Evolutionary conservation across 2,888 invertebrate species (phyloP), one percentile per base, ranked within the genome.

Genomic region (Cerastis leucographa): DNA sequence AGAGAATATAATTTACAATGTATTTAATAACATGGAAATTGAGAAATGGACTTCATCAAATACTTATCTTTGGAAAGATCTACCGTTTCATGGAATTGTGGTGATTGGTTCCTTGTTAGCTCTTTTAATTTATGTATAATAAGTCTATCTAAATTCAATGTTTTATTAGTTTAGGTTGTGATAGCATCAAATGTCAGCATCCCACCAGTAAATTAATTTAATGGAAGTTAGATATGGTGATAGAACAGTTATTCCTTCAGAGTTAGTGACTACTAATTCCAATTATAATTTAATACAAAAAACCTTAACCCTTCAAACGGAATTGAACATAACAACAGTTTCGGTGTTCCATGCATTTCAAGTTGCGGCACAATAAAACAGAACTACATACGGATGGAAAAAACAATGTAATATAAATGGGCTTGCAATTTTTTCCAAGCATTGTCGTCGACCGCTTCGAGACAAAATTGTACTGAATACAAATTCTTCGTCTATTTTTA

Each of bases 381-480:
- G 72, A 82, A 78, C 69, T 77, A 85, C 59, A 64, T 72, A 83
- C 81, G 70, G 70, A 83, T 81, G 83, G 44, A 81, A 80, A 67
- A 61, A 71, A 80, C 73, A 83, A 81, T 85, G 68, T 62, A 81
- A 56, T 68, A 77, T 69, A 86, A 78, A 81, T 70, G 56, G 59
- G 46, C 71, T 68, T 74, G 77, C 71, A 62, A 64, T 85, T 85
- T 86, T 86, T 86, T 81, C 76, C 72, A 74, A 71, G 77, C 86
- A 86, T 87, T 87, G 86, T 88, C 71, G 72, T 86, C 69, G 76
- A 56, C 49, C 74, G 77, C 74, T 87, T 76, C 87, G 84, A 86
- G 85, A 84, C 85, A 87, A 87, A 88, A 84, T 83, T 83, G 80
- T 83, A 87, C 84, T 88, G 85, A 88, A 89, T 90, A 89, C 85